A percentile compares a stretch with the other conserved stretches of the same genome.
Evolutionary conservation across 2,113 vertebrate genomes (phyloP).

Genomic region (Coptodon rendalli): DNA sequence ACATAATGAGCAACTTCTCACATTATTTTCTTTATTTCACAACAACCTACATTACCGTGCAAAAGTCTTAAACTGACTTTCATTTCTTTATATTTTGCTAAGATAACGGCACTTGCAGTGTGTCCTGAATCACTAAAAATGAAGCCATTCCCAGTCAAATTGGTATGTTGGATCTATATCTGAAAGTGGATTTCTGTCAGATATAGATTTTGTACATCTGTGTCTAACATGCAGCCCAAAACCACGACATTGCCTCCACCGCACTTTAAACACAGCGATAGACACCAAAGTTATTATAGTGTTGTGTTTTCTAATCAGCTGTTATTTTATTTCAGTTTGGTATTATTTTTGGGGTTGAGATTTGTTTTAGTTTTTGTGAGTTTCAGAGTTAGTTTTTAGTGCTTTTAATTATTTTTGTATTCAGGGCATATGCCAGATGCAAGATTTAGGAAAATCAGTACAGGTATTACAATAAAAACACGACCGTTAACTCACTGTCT

Average conservation of each 20-base stretch:
- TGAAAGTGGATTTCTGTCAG: not conserved
- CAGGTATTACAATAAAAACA: not conserved
- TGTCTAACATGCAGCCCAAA: not conserved
- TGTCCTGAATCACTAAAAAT: not conserved
- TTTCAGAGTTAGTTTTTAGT: not conserved
- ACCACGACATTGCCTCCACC: not conserved
- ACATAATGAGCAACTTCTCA: not conserved
- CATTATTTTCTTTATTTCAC: not conserved
- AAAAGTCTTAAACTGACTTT: not conserved
- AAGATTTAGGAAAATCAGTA: not conserved
- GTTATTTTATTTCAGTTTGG: not conserved
- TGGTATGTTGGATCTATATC: not conserved
- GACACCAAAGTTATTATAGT: not conserved
- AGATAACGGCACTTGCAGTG: not conserved
- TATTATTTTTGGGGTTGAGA: not conserved
- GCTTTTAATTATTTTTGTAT: not conserved
- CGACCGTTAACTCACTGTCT: not conserved
- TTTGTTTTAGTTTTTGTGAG: not conserved
- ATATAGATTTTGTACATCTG: not conserved
- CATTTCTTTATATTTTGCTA: not conserved
- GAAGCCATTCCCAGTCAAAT: not conserved
- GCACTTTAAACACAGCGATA: not conserved
- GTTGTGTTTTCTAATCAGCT: not conserved
- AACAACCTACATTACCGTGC: not conserved
- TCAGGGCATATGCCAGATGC: not conserved